Evolutionary conservation across 1,140 invertebrate genomes (phyloP).

Genomic region (Tetragnatha versicolor): DNA sequence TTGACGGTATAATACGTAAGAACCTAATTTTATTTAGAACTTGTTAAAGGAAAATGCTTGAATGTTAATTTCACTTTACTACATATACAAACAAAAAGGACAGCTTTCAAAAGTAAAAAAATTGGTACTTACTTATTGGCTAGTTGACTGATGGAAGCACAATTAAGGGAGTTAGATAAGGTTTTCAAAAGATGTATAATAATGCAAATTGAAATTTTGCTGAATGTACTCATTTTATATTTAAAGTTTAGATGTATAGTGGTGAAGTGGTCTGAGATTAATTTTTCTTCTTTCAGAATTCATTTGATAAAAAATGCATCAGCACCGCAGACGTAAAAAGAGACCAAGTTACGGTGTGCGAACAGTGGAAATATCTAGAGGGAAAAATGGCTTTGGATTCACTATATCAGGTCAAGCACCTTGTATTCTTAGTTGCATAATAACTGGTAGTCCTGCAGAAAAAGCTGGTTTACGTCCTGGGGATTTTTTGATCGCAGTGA

Average conservation of each 20-base stretch:
- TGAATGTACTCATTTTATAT: background rate
- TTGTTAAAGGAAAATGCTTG: too few species aligned
- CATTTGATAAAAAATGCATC: conserved; percentile 68
- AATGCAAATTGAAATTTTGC: background rate
- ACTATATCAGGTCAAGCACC: conserved; percentile 93
- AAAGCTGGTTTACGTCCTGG: conserved; percentile 85
- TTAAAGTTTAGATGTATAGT: background rate
- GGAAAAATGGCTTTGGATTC: conserved; percentile 87
- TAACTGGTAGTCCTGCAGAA: conserved; percentile 82
- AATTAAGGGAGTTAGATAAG: background rate
- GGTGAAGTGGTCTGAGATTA: background rate
- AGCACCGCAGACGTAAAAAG: conserved; percentile 76
- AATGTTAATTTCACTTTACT: too few species aligned
- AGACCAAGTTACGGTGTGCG: conserved; percentile 80
- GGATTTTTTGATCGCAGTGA: conserved; percentile 90
- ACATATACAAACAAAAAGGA: too few species aligned
- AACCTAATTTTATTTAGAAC: too few species aligned
- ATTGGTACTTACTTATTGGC: background rate
- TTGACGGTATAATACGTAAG: too few species aligned
- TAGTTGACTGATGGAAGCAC: background rate
- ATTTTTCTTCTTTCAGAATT: background rate
- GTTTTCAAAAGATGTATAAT: background rate
- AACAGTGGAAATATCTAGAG: conserved; percentile 83
- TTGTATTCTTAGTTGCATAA: conserved; percentile 87
- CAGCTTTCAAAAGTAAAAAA: too few species aligned